Base-by-base conservation (phyloP, 2,113 vertebrate genomes). In the Ranitomeya variabilis region DNA sequence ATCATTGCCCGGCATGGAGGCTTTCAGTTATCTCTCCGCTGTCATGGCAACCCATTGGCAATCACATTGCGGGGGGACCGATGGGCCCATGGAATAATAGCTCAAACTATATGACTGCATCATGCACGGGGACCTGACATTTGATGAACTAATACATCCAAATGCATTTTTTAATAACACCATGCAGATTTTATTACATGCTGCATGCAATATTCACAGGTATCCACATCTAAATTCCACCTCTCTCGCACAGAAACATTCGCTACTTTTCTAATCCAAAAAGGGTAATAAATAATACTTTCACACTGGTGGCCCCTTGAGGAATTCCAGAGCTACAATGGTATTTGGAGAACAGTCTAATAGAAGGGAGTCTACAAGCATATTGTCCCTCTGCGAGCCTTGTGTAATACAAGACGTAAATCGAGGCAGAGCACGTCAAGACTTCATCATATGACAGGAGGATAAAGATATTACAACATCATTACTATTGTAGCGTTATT, bases 281-380 rank as follows among this genome's bases (percentile, higher is more conserved):
- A 54, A 88, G 80, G 87, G 80, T 88, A 83, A 87, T 80, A 87
- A 83, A 87, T 80, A 87, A 87, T 80, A n/a, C 74, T 11, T 88
- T 88, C 55, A 83, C 80, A 83, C n/a, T 37, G 80, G 69, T 64
- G 57, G 80, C 57, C 69, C 87, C 80, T 76, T 66, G 80, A 88
- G 80, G 69, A 37, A 76, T 88, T 88, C 71, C 80, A 77, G 67
- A 88, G 6, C 31, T 64, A 52, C 67, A 77, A 59, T 88, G 87
- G 80, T 83, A 83, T 88, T 83, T 83, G 81, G 45, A 76, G 80
- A 88, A 66, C 11, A 55, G 80, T 77, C 15, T 76, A 45, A 66
- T 79, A 54, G 37, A 31, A 79, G 60, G 62, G 8, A 79, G 57
- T 31, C 26, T 3, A 55, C n/a, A 81, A 62, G 80, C 37, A 88